These are phyloP conservation scores for Spodoptera litura DNA, from an alignment of 1,140 invertebrate genomes.

Conservation along the genomic window DNA sequence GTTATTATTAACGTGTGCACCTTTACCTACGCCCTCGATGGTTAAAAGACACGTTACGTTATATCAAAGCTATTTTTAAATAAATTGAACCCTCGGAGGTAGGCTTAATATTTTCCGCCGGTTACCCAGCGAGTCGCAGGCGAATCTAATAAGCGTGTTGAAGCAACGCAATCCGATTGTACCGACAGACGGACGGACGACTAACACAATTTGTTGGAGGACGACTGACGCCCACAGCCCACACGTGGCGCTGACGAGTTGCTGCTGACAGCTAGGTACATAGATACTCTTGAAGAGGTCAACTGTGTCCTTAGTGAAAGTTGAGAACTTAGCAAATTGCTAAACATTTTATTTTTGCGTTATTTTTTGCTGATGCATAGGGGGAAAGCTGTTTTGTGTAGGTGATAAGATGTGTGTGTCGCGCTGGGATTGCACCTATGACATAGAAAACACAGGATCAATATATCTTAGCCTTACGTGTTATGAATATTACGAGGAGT, in stretches of 20 bases:
- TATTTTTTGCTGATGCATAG: no score
- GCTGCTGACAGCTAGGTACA: neutral
- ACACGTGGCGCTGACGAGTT: constrained; percentile 11
- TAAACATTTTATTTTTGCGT: no score
- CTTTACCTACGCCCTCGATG: no score
- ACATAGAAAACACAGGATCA: no score
- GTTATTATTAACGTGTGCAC: no score
- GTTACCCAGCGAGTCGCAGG: constrained; percentile 17
- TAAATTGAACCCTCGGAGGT: neutral
- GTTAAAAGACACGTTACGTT: no score
- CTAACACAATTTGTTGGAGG: constrained; percentile 31
- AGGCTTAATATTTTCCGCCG: constrained; percentile 15
- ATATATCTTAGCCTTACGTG: no score
- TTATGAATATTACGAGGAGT: no score
- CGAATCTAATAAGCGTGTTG: constrained; percentile 37
- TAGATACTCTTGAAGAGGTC: neutral
- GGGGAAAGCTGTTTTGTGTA: no score
- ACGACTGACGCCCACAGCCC: neutral
- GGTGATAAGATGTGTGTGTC: no score
- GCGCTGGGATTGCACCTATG: no score
- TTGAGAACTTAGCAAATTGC: no score
- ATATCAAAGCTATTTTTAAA: neutral
- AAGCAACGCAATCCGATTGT: constrained; percentile 39
- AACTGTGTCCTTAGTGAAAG: neutral
- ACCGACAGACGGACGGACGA: constrained; percentile 36